Evolutionary conservation across 35 echinoderm and acorn worm species (phyloP).

Genomic region (Heliocidaris erythrogramma): DNA sequence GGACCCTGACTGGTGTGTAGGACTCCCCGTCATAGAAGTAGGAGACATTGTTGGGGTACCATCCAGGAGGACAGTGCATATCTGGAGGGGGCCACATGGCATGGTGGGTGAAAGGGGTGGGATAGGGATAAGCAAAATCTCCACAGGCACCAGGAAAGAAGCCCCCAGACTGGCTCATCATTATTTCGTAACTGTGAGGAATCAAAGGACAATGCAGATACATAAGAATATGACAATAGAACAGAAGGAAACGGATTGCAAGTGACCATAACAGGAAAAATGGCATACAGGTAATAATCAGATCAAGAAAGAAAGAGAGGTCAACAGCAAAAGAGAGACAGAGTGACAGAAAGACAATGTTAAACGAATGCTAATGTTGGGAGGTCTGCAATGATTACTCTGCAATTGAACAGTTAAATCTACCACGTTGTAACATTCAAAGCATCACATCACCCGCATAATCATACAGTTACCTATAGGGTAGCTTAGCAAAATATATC

Average conservation of each 20-base stretch:
- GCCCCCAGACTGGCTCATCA: not conserved
- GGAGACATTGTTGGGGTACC: not conserved
- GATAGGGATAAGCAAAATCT: not conserved
- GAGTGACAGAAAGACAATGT: no score
- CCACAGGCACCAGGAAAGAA: not conserved
- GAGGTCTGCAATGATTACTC: no score
- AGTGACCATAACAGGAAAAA: no score
- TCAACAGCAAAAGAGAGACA: no score
- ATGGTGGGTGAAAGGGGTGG: not conserved
- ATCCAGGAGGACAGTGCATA: not conserved
- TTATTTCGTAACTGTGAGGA: not conserved
- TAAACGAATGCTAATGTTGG: no score
- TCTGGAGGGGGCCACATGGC: not conserved
- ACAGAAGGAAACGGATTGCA: not conserved
- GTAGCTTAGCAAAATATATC: no score
- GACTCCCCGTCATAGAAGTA: not conserved
- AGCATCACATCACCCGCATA: no score
- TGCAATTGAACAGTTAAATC: no score
- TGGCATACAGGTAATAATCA: no score
- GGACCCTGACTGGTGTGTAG: not conserved
- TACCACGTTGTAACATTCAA: no score
- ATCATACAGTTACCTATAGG: no score
- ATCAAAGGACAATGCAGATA: not conserved
- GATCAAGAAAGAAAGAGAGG: no score
- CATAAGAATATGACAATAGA: not conserved